phyloP scores from a whole-genome alignment of 2,113 vertebrate genomes.

The Oreochromis spilurus region DNA sequence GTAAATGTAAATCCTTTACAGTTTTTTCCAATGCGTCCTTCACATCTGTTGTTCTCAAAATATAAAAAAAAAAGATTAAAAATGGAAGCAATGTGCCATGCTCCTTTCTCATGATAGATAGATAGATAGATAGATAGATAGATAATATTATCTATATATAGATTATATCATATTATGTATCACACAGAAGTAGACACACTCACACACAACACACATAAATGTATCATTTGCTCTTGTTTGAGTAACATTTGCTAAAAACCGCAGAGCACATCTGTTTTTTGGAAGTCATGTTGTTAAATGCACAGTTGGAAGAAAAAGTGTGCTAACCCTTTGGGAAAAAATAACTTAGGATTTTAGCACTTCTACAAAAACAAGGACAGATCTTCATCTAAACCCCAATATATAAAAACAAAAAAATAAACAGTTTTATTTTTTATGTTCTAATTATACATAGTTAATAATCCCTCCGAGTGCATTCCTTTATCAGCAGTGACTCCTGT shows the following conservation, averaged over 20 bases:
- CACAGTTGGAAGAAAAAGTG: background rate
- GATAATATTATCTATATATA: background rate
- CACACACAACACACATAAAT: background rate
- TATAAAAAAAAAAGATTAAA: background rate
- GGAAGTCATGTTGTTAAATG: background rate
- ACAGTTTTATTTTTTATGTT: background rate
- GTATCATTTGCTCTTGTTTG: background rate
- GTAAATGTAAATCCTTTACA: background rate
- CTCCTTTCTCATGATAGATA: background rate
- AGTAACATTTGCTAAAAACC: background rate
- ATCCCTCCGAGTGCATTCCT: background rate
- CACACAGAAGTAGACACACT: background rate
- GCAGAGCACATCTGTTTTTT: background rate
- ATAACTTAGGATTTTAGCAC: background rate
- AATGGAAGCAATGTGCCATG: background rate
- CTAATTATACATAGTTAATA: background rate
- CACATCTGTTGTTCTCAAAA: background rate
- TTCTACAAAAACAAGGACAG: background rate
- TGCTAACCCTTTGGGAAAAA: background rate
- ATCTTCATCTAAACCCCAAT: background rate
- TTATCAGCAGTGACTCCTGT: background rate
- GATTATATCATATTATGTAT: background rate
- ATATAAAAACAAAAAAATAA: background rate
- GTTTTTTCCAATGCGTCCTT: background rate
- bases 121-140: background rate